phyloP scores from a whole-genome alignment of 2,888 invertebrate species.

The Gonocerus acuteangulatus region DNA sequence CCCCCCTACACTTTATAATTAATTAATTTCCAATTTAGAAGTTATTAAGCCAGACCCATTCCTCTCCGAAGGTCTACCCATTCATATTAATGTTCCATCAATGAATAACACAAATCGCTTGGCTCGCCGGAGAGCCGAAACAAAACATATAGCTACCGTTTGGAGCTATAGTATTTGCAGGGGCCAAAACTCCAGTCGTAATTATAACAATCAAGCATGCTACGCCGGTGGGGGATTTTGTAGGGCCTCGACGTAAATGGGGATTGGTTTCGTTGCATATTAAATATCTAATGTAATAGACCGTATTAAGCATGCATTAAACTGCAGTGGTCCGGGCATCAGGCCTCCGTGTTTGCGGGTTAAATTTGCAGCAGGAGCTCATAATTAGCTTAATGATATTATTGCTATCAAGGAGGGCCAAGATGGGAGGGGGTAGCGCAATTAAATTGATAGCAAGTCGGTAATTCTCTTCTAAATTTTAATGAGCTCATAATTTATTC shows the following conservation, averaged over 20 bases:
- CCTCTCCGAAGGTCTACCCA: background rate
- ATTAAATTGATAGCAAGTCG: too few relatives aligned
- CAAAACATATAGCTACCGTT: background rate
- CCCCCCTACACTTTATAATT: background rate
- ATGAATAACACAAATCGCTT: background rate
- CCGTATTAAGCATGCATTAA: conserved; percentile 25
- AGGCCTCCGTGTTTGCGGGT: background rate
- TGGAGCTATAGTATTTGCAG: background rate
- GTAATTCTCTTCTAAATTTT: too few relatives aligned
- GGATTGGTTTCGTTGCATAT: conserved; percentile 25
- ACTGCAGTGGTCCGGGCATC: background rate
- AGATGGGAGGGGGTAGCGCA: too few relatives aligned
- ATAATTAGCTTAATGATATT: conserved; percentile 19
- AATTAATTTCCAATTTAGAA: conserved; percentile 1
- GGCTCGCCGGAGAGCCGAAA: background rate
- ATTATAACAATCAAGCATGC: too few relatives aligned
- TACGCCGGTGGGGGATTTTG: background rate
- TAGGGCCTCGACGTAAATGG: background rate
- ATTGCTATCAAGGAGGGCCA: too few relatives aligned
- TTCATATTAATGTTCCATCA: background rate
- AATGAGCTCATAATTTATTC: too few relatives aligned
- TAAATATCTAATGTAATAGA: conserved; percentile 26
- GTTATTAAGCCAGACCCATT: background rate
- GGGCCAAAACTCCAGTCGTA: background rate
- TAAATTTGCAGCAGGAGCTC: conserved; percentile 7